These are phyloP conservation scores for Brachionus manjavacas DNA, from an alignment of 1,140 invertebrate species.

Conservation along the genomic window DNA sequence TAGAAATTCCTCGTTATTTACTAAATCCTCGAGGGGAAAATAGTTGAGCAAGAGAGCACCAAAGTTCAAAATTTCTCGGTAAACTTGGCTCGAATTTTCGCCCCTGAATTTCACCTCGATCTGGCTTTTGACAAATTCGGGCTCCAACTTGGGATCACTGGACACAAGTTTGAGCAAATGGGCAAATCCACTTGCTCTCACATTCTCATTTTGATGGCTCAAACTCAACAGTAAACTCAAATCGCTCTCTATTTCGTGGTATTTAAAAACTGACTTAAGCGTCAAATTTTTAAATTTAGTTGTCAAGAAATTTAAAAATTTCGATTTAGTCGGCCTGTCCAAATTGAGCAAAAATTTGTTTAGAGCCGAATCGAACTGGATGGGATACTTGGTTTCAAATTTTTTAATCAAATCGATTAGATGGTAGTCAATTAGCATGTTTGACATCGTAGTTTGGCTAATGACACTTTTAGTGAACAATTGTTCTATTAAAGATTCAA, in stretches of 20 bases:
- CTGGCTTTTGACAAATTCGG: conserved; percentile 6
- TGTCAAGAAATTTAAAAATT: conserved; percentile 17
- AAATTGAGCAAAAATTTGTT: conserved; percentile 4
- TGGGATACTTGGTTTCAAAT: not conserved
- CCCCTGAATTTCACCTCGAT: conserved; percentile 1
- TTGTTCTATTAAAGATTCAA: not conserved
- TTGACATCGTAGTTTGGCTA: not conserved
- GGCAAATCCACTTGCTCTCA: not conserved
- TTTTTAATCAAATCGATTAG: not conserved
- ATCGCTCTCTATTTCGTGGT: conserved; percentile 17
- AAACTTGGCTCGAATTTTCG: not conserved
- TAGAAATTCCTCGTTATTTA: not conserved
- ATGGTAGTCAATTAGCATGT: conserved; percentile 6
- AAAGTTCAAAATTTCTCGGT: conserved; percentile 5
- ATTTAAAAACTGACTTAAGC: conserved; percentile 19
- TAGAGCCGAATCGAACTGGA: conserved; percentile 4
- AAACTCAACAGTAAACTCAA: conserved; percentile 32
- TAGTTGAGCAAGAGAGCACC: conserved; percentile 23
- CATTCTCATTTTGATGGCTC: conserved; percentile 16
- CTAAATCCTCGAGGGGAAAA: not conserved
- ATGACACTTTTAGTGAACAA: not conserved
- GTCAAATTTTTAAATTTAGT: not conserved
- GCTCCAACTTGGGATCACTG: not conserved
- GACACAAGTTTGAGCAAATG: not conserved
- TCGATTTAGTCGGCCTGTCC: not conserved